Conservation (phyloP, 64 coral and sea anemone species). For the Porites australiensis region DNA sequence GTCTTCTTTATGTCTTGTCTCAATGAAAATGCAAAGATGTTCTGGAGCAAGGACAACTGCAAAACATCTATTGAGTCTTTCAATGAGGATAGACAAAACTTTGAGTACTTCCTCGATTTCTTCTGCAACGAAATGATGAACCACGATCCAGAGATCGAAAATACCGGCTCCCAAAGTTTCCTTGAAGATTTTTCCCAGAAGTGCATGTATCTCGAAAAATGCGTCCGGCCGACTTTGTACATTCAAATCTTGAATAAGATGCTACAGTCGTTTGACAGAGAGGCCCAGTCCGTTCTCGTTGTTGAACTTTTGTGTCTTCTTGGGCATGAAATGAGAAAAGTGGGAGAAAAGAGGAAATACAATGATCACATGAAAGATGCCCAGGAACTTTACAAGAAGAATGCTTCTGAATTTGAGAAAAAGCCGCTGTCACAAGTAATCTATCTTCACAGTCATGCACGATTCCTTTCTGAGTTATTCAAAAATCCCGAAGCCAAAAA, state of each 20-base stretch:
- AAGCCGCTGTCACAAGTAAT: not conserved
- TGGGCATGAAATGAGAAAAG: slow-evolving; percentile 54
- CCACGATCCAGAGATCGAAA: not conserved
- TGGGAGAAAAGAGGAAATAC: not conserved
- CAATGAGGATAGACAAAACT: slow-evolving; percentile 45
- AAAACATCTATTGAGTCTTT: slow-evolving; percentile 54
- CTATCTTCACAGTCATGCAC: slow-evolving; percentile 20
- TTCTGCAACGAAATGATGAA: not conserved
- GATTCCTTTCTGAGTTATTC: no score
- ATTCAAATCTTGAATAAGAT: not conserved
- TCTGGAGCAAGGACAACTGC: slow-evolving; percentile 36
- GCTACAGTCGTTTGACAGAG: not conserved
- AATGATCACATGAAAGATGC: not conserved
- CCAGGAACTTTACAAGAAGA: not conserved
- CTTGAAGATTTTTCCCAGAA: not conserved
- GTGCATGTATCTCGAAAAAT: slow-evolving; percentile 26
- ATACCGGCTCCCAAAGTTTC: not conserved
- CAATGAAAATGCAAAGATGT: not conserved
- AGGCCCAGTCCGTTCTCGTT: not conserved
- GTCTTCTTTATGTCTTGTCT: slow-evolving; percentile 28
- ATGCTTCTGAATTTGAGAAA: not conserved
- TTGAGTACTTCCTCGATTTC: slow-evolving; percentile 43
- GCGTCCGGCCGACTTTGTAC: slow-evolving; percentile 7
- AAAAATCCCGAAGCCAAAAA: no score
- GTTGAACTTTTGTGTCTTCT: slow-evolving; percentile 38